A percentile compares a stretch with the other conserved stretches of the same genome.
These are phyloP conservation scores for Xanthostigma xanthostigma DNA, from an alignment of 2,888 invertebrate genomes.

Conservation along the genomic window DNA sequence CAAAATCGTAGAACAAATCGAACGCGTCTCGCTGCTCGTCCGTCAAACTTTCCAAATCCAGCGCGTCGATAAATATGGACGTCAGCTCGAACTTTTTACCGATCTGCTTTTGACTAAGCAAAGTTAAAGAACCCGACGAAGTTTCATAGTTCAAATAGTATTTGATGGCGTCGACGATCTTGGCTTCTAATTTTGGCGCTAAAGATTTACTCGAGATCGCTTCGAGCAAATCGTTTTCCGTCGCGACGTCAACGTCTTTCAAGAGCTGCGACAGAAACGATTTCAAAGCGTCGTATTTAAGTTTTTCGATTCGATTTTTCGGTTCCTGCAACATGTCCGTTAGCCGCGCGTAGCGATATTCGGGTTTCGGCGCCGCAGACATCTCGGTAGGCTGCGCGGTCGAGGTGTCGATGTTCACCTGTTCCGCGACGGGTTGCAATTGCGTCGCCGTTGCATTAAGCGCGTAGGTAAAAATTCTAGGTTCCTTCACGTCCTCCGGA, in stretches of 20 bases:
- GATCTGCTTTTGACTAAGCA: constrained; percentile 10
- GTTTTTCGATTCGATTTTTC: constrained; percentile 3
- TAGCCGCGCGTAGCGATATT: neutral
- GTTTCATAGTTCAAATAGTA: constrained; percentile 2
- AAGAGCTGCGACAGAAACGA: constrained; percentile 4
- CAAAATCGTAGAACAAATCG: constrained; percentile 12
- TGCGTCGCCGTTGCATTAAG: no score
- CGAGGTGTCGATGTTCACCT: neutral
- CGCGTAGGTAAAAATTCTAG: no score
- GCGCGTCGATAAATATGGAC: constrained; percentile 13
- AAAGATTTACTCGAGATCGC: neutral
- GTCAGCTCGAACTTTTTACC: constrained; percentile 14
- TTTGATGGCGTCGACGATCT: neutral
- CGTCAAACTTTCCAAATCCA: constrained; percentile 10
- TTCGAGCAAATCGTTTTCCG: neutral
- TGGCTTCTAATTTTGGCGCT: neutral
- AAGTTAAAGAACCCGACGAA: neutral
- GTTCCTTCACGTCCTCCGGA: no score
- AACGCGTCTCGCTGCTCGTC: constrained; percentile 11
- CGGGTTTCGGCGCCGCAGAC: neutral
- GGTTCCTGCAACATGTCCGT: constrained; percentile 1
- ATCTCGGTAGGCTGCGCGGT: neutral
- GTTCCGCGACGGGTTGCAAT: no score
- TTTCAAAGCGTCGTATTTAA: constrained; percentile 6
- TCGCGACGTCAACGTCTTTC: constrained; percentile 1